Evolutionary conservation across 2,113 vertebrate species (phyloP), one percentile per base, ranked within the genome.

Genomic region (Oophaga pumilio): DNA sequence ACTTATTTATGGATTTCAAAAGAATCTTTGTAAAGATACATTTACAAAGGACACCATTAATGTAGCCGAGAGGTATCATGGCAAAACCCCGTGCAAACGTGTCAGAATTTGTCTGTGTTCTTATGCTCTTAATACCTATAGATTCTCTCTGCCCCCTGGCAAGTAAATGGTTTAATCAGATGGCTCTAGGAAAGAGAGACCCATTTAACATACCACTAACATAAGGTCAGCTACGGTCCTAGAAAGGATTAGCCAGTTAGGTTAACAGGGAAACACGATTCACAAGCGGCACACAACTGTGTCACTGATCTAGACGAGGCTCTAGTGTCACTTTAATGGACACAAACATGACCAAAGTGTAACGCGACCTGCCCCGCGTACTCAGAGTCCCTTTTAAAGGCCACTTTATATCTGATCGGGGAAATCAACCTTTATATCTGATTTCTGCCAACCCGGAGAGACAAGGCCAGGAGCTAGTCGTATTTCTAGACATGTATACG

Each of bases 401-500:
- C 57, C 77, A 76, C 64, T 78, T 50, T 68, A 50, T 64, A 76
- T 33, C 22, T 18, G 43, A 57, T 84, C 17, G 7, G 28, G 66
- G 59, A 64, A 53, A 60, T 68, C n/a, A 33, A 83, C 89, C 89
- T 91, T 89, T 87, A 89, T 85, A 86, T 90, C 91, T 89, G 91
- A 90, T 91, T 91, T 93, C 90, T 89, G 90, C 90, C 89, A 91
- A 92, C 92, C 90, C 87, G 89, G 91, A 90, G 89, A 83, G 92
- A 91, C 6, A 89, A 91, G 94, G 93, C 92, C 92, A 94, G 93
- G 90, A 92, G 93, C 93, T 89, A 93, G 93, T 92, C 92, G 91
- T 92, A 94, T 94, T 93, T 95, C 92, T 94, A 93, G 93, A 93
- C 89, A 93, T 93, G 93, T 94, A 95, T 94, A 94, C 94, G 94